Conservation (phyloP, 2,888 invertebrate genomes). For the Smittia sp. region DNA sequence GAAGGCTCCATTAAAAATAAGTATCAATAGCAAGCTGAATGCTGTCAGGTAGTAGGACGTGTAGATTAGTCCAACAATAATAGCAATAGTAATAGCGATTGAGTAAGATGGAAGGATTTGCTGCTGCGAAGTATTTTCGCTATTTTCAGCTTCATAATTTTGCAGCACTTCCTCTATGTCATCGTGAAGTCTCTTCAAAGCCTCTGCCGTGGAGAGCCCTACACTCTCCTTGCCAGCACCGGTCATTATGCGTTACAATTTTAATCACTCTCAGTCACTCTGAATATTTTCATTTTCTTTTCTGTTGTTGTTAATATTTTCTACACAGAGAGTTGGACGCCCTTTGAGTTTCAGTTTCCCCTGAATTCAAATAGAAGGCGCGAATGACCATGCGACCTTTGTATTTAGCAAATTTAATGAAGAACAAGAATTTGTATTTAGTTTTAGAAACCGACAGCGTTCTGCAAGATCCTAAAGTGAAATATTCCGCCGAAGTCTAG, state of each 20-base stretch:
- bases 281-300: neutral
- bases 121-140: slow-evolving; percentile 53
- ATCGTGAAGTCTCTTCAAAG: slow-evolving; percentile 65
- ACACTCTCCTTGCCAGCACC: slow-evolving; percentile 47
- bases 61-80: slow-evolving; percentile 56
- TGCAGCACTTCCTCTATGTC: slow-evolving; percentile 58
- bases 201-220: slow-evolving; percentile 67
- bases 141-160: slow-evolving; percentile 43
- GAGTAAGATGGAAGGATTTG: slow-evolving; percentile 58
- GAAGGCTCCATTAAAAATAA: slow-evolving; percentile 58
- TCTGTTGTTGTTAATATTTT: no score
- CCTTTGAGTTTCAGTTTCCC: no score
- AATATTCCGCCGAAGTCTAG: no score
- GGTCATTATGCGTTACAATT: slow-evolving; percentile 14
- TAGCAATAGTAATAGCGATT: slow-evolving; percentile 53
- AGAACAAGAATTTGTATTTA: no score
- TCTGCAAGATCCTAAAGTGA: no score
- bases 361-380: no score
- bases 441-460: no score
- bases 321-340: no score
- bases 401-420: no score
- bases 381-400: no score
- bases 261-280: neutral
- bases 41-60: slow-evolving; percentile 52
- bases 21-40: slow-evolving; percentile 55